These are phyloP conservation scores for Irena cyanogastra DNA, from an alignment of 2,113 vertebrate genomes.

Conservation along the genomic window DNA sequence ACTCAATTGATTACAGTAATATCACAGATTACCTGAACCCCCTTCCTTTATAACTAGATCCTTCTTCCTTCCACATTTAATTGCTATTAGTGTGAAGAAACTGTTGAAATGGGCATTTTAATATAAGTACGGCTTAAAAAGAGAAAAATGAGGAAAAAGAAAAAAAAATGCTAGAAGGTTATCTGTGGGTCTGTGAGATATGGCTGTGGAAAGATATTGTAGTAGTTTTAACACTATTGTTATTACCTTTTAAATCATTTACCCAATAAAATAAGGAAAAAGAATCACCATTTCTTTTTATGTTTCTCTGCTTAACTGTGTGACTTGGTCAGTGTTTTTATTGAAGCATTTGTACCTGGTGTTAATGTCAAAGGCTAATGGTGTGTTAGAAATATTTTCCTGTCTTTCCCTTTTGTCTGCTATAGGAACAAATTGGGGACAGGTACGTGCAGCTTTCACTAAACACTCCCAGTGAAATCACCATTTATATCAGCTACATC, in stretches of 20 bases:
- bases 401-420: not conserved
- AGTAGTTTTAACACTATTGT: conserved; percentile 99
- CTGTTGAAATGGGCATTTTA: conserved; percentile 89
- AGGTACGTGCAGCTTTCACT: not conserved
- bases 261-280: conserved; percentile 96
- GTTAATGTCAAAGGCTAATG: not conserved
- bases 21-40: conserved; percentile 68
- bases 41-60: conserved; percentile 85
- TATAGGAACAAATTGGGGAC: not conserved
- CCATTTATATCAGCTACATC: rapidly evolving
- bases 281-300: conserved; percentile 42
- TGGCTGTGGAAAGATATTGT: conserved; percentile 97
- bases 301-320: conserved; percentile 35
- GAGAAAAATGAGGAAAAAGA: conserved; percentile 72
- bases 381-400: not conserved
- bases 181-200: conserved; percentile 92
- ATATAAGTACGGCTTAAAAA: conserved; percentile 83
- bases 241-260: conserved; percentile 99
- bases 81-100: conserved; percentile 95
- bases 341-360: not conserved
- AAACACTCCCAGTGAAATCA: not conserved
- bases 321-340: not conserved
- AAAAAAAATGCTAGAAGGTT: conserved; percentile 76
- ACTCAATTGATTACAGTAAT: conserved; percentile 81
- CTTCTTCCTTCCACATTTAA: conserved; percentile 86